Evolutionary conservation across 2,888 invertebrate species (phyloP).

Genomic region (Balanococcus diminutus): DNA sequence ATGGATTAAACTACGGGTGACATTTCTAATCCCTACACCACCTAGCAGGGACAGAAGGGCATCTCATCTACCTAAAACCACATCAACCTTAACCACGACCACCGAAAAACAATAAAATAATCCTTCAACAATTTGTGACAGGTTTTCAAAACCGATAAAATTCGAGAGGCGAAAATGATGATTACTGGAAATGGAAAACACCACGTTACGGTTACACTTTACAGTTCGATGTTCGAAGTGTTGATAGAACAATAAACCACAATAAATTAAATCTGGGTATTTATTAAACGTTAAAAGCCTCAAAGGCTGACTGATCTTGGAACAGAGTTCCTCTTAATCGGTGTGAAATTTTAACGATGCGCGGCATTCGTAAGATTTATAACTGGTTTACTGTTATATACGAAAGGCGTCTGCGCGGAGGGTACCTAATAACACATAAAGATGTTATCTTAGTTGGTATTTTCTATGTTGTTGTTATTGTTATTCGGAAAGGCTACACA

Average conservation of each 20-base stretch:
- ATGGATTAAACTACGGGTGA: neutral
- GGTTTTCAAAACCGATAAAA: neutral
- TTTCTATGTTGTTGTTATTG: neutral
- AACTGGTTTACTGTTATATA: constrained; percentile 34
- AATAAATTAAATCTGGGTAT: neutral
- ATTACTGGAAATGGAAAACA: no score
- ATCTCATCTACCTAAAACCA: neutral
- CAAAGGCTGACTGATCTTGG: neutral
- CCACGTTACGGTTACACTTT: no score
- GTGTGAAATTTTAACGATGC: constrained; percentile 18
- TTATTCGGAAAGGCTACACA: neutral
- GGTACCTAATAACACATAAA: constrained; percentile 33
- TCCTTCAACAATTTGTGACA: neutral
- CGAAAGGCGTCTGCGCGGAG: neutral
- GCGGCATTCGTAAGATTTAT: neutral
- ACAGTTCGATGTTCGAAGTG: neutral
- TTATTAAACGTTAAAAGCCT: neutral
- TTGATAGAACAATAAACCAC: constrained; percentile 7
- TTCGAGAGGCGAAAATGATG: no score
- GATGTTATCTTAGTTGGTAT: constrained; percentile 32
- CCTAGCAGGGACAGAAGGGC: neutral
- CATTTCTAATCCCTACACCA: neutral
- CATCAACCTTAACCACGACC: neutral
- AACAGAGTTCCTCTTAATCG: neutral
- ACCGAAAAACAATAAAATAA: neutral